These are phyloP conservation scores for Hirtodrosophila duncani DNA, from an alignment of 2,888 invertebrate species.

Conservation along the genomic window DNA sequence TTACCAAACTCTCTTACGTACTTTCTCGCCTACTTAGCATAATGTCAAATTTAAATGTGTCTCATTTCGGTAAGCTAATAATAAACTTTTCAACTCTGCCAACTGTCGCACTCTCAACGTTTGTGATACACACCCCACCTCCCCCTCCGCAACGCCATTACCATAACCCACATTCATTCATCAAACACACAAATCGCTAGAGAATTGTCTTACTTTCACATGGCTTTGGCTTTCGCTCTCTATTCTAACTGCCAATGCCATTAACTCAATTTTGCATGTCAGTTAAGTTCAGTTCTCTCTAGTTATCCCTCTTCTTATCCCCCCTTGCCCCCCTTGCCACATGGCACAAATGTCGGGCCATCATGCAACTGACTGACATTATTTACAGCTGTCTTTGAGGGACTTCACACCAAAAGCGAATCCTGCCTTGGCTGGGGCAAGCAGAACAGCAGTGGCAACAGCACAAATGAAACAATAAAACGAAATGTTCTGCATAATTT, in stretches of 20 bases:
- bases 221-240: constrained; percentile 18
- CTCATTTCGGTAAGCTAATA: too few species aligned
- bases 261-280: constrained; percentile 39
- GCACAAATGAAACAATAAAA: constrained; percentile 27
- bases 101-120: background rate
- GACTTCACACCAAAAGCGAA: constrained; percentile 43
- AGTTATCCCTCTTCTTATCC: too few species aligned
- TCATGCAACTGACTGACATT: constrained; percentile 26
- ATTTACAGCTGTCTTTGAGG: constrained; percentile 17
- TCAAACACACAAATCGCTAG: constrained; percentile 14
- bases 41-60: too few species aligned
- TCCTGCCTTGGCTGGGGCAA: too few species aligned
- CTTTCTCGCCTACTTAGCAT: too few species aligned
- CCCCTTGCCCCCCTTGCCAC: too few species aligned
- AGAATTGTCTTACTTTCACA: constrained; percentile 13
- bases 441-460: constrained; percentile 13
- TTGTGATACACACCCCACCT: background rate
- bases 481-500: constrained; percentile 34
- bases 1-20: too few species aligned
- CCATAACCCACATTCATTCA: constrained; percentile 17
- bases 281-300: constrained; percentile 14
- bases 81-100: too few species aligned
- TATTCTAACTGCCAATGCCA: constrained; percentile 18
- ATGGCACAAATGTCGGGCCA: constrained; percentile 35
- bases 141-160: background rate